These are phyloP conservation scores for Amiota communis DNA, from an alignment of 2,888 invertebrate species.

Conservation along the genomic window DNA sequence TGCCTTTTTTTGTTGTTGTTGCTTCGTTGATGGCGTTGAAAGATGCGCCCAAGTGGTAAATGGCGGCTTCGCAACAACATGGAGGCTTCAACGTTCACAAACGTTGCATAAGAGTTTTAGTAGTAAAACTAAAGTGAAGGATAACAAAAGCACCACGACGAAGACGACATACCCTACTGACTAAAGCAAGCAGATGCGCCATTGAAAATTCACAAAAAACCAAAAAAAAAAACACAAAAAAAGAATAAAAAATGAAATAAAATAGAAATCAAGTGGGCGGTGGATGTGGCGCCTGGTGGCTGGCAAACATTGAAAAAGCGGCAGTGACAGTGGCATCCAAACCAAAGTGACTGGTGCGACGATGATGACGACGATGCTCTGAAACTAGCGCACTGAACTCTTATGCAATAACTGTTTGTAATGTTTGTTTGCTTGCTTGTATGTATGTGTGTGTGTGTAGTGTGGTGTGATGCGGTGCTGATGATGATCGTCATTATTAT, in stretches of 20 bases:
- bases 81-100: neutral
- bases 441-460: neutral
- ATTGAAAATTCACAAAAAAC: constrained; percentile 17
- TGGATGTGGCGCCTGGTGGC: neutral
- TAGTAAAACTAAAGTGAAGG: constrained; percentile 25
- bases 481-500: neutral
- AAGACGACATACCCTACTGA: neutral
- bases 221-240: constrained; percentile 12
- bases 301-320: neutral
- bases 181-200: neutral
- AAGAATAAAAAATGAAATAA: constrained; percentile 16
- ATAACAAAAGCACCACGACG: constrained; percentile 28
- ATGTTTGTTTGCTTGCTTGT: neutral
- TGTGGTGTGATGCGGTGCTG: neutral
- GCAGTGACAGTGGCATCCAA: constrained; percentile 2
- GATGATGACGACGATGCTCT: neutral
- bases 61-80: constrained; percentile 13
- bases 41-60: constrained; percentile 58
- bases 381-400: constrained; percentile 42
- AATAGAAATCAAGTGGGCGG: constrained; percentile 23
- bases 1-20: constrained; percentile 46
- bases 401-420: constrained; percentile 12
- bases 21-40: constrained; percentile 59
- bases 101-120: constrained; percentile 20
- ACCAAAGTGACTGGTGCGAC: neutral